These are phyloP conservation scores for Pogonus chalceus DNA, from an alignment of 1,140 invertebrate species.

Conservation along the genomic window DNA sequence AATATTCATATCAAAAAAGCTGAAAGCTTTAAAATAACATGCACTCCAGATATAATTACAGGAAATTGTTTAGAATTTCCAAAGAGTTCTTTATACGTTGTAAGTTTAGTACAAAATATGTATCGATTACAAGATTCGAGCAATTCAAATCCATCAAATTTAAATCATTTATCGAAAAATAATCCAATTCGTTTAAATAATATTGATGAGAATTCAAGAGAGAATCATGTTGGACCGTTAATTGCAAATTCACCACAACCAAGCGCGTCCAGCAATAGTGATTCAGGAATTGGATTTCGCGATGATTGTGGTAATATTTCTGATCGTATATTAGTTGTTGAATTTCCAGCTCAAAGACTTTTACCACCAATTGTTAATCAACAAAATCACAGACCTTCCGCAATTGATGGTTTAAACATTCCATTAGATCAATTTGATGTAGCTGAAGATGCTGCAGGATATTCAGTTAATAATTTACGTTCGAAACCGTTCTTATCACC, in stretches of 20 bases:
- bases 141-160: too few relatives aligned
- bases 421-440: slow-evolving; percentile 21
- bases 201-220: slow-evolving; percentile 16
- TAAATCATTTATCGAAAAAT: slow-evolving; percentile 6
- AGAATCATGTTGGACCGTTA: slow-evolving; percentile 23
- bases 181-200: slow-evolving; percentile 18
- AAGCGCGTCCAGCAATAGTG: slow-evolving; percentile 84
- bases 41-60: slow-evolving; percentile 56
- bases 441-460: background rate
- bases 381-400: slow-evolving; percentile 23
- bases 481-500: background rate
- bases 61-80: slow-evolving; percentile 78
- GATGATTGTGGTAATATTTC: slow-evolving; percentile 63
- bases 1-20: slow-evolving; percentile 65
- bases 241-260: slow-evolving; percentile 69
- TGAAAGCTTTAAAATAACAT: slow-evolving; percentile 65
- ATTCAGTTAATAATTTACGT: background rate
- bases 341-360: slow-evolving; percentile 49
- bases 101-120: slow-evolving; percentile 59
- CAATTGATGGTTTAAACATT: slow-evolving; percentile 24
- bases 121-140: slow-evolving; percentile 41
- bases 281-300: slow-evolving; percentile 83
- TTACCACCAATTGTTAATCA: slow-evolving; percentile 25
- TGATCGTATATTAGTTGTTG: slow-evolving; percentile 70
- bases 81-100: slow-evolving; percentile 74